Percentiles rank a stretch among this genome's conserved stretches.
These are phyloP conservation scores for Drosophila engyochracea DNA, from an alignment of 2,888 invertebrate genomes.

Conservation along the genomic window DNA sequence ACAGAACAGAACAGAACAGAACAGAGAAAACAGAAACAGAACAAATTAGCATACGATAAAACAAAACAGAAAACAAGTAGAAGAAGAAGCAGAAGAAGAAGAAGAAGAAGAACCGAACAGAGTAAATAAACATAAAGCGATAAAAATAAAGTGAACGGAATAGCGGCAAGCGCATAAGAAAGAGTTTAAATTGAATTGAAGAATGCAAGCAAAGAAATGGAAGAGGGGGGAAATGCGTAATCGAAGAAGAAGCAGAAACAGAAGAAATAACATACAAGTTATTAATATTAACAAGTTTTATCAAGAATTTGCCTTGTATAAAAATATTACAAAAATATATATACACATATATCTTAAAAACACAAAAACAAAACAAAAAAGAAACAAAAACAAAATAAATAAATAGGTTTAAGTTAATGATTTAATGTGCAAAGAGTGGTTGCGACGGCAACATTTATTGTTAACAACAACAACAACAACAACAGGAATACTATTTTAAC, in stretches of 20 bases:
- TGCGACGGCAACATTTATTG: constrained; percentile 23
- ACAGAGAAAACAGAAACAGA: constrained; percentile 7
- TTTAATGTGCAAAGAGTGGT: constrained; percentile 40
- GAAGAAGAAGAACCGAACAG: constrained; percentile 10
- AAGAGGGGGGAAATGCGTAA: neutral
- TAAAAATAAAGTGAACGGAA: constrained; percentile 31
- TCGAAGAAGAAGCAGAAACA: neutral
- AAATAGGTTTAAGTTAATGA: constrained; percentile 36
- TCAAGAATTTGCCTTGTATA: constrained; percentile 42
- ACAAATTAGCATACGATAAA: constrained; percentile 20
- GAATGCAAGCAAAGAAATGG: constrained; percentile 18
- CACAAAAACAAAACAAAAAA: neutral
- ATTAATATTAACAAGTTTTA: constrained; percentile 24
- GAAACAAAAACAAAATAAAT: neutral
- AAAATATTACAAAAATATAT: constrained; percentile 7
- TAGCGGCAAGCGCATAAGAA: constrained; percentile 64
- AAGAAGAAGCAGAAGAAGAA: constrained; percentile 6
- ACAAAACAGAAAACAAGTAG: constrained; percentile 2
- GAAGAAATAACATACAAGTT: neutral
- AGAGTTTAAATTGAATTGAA: neutral
- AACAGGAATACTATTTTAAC: constrained; percentile 3
- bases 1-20: constrained; percentile 6
- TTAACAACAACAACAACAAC: constrained; percentile 3
- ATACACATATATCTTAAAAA: neutral
- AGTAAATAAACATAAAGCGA: constrained; percentile 16